Evolutionary conservation across 2,113 vertebrate genomes (phyloP), one percentile per base, ranked within the genome.

Genomic region (Python bivittatus): DNA sequence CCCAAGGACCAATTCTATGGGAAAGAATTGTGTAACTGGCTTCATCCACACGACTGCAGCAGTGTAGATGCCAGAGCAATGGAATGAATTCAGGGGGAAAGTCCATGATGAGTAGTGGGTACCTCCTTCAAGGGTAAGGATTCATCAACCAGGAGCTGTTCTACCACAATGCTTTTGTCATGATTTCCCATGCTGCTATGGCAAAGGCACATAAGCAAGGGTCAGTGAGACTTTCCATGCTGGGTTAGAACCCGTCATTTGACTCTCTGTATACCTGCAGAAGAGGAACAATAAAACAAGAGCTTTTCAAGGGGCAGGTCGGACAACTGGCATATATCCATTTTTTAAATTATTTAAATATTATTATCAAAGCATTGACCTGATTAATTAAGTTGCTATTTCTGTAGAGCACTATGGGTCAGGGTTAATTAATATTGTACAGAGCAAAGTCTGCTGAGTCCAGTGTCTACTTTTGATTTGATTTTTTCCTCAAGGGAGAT

Each of bases 301-400:
- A 79, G 61, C 60, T 53, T 38, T 56, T 52, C 58, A 91, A 87
- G 58, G 52, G 58, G 6, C 88, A 90, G 33, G 52, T 44, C 83
- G 86, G 88, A 86, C 53, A 64, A 53, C 29, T 86, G 88, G 53
- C 84, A 93, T 27, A 25, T 57, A 79, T 8, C 88, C 84, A 84
- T 56, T 91, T 86, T 91, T 60, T 61, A 25, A n/a, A n/a, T 79
- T 79, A 79, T 79, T 79, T 79, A 79, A 79, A 86, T 91, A 68
- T 87, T 91, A 53, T 86, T 90, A 92, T 86, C 61, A 90, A 89
- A 90, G n/a, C 58, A 86, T 22, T 90, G 88, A 48, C 88, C 38
- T 86, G 84, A 42, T 92, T 92, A 92, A 90, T 86, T 84, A 93
- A 48, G 60, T 56, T 90, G 60, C 88, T 90, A 92, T 60, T 88